Evolutionary conservation across 2,888 invertebrate species (phyloP).

Genomic region (Drosophila birchii): DNA sequence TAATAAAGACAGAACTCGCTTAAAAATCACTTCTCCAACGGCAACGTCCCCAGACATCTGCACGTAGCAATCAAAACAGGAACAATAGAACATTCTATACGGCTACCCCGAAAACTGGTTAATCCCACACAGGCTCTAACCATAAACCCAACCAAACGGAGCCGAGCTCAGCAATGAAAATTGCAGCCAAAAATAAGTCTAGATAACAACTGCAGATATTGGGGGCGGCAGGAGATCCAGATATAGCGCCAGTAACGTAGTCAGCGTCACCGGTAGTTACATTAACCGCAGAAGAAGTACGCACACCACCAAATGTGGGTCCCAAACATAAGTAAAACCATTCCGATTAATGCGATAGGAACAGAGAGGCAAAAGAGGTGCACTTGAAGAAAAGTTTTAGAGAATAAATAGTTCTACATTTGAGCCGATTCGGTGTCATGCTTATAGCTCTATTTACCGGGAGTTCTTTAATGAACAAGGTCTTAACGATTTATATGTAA

Average conservation of each 20-base stretch:
- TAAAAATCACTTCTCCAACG: constrained; percentile 11
- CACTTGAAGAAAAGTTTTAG: neutral
- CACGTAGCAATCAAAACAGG: constrained; percentile 64
- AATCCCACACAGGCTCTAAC: constrained; percentile 64
- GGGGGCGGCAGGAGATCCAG: constrained; percentile 22
- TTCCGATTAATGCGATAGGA: constrained; percentile 68
- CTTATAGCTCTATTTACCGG: no score
- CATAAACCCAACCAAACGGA: constrained; percentile 60
- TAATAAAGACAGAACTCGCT: neutral
- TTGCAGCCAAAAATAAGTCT: constrained; percentile 60
- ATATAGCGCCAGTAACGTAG: constrained; percentile 22
- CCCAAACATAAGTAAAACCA: constrained; percentile 65
- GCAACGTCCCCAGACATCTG: constrained; percentile 63
- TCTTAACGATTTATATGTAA: no score
- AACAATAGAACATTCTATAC: constrained; percentile 52
- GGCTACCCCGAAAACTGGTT: constrained; percentile 47
- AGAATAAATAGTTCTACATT: no score
- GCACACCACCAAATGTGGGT: constrained; percentile 59
- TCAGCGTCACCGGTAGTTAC: constrained; percentile 15
- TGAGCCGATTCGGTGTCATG: no score
- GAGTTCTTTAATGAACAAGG: no score
- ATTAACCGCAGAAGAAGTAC: constrained; percentile 20
- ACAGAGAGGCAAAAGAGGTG: neutral
- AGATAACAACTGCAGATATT: constrained; percentile 68
- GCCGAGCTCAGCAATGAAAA: constrained; percentile 47